Evolutionary conservation across 2,888 invertebrate genomes (phyloP).

Genomic region (Agrochola lota): DNA sequence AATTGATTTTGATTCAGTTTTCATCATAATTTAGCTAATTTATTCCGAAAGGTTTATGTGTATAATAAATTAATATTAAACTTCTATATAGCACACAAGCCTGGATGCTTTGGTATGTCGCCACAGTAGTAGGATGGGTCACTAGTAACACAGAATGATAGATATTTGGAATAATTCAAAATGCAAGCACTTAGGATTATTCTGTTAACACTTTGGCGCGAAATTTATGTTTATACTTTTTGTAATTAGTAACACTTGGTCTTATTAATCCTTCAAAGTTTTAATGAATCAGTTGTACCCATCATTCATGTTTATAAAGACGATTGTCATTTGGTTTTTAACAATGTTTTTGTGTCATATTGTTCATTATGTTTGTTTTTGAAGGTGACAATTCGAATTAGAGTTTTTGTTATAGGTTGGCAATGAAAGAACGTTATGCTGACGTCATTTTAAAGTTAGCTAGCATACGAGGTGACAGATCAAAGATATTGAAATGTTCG

Average conservation of each 20-base stretch:
- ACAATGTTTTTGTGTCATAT: slow-evolving; percentile 32
- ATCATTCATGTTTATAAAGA: slow-evolving; percentile 37
- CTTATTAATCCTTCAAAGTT: slow-evolving; percentile 23
- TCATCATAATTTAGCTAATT: neutral
- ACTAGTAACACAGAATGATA: neutral
- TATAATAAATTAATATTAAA: too few relatives aligned
- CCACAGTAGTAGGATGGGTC: neutral
- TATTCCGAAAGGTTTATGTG: neutral
- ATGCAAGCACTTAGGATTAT: neutral
- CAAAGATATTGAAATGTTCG: slow-evolving; percentile 8
- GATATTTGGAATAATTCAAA: neutral
- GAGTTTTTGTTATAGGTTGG: slow-evolving; percentile 35
- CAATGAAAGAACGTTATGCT: slow-evolving; percentile 17
- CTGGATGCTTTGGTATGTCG: too few relatives aligned
- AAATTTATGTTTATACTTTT: neutral
- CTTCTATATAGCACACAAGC: too few relatives aligned
- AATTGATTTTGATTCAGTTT: neutral
- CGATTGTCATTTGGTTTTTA: slow-evolving; percentile 7
- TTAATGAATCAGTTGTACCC: slow-evolving; percentile 15
- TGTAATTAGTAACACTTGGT: neutral
- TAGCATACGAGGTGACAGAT: slow-evolving; percentile 8
- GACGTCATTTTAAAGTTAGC: slow-evolving; percentile 4
- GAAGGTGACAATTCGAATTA: slow-evolving; percentile 55
- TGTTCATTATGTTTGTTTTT: slow-evolving; percentile 34
- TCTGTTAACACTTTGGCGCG: neutral